A percentile compares a stretch with the other conserved stretches of the same genome.
Conservation (phyloP, 2,113 vertebrate species). For the Galemys pyrenaicus region DNA sequence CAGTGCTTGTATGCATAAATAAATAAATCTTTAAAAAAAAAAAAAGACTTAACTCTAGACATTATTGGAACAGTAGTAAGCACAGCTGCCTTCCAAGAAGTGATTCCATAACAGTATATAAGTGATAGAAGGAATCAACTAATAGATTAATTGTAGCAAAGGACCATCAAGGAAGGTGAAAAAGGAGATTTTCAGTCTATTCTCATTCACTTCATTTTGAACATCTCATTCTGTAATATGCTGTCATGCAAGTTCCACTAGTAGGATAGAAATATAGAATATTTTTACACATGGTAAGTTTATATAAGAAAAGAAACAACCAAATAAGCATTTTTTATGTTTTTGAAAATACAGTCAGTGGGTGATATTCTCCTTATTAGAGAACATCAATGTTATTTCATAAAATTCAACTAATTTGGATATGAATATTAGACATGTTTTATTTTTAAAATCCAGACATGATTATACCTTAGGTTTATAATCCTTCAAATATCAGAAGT, state of each 20-base stretch:
- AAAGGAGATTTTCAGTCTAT: neutral
- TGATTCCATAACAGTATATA: neutral
- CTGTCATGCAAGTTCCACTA: neutral
- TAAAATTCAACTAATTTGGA: neutral
- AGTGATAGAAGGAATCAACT: neutral
- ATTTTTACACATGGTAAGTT: neutral
- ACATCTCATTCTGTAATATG: neutral
- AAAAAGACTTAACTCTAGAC: too few relatives aligned
- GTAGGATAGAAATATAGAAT: neutral
- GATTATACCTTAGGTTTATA: neutral
- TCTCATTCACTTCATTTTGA: neutral
- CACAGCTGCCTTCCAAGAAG: neutral
- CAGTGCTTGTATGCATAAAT: too few relatives aligned
- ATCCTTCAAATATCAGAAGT: neutral
- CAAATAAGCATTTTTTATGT: neutral
- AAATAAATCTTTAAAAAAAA: too few relatives aligned
- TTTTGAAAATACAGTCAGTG: neutral
- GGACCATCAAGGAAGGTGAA: neutral
- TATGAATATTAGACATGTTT: neutral
- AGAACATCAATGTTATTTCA: neutral
- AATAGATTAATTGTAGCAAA: neutral
- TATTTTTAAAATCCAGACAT: neutral
- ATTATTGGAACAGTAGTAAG: too few relatives aligned
- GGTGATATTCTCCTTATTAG: neutral
- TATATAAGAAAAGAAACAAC: neutral